Percentiles rank a stretch among this genome's conserved stretches.
These are phyloP conservation scores for Coleophora flavipennella DNA, from an alignment of 2,888 invertebrate species.

Conservation along the genomic window DNA sequence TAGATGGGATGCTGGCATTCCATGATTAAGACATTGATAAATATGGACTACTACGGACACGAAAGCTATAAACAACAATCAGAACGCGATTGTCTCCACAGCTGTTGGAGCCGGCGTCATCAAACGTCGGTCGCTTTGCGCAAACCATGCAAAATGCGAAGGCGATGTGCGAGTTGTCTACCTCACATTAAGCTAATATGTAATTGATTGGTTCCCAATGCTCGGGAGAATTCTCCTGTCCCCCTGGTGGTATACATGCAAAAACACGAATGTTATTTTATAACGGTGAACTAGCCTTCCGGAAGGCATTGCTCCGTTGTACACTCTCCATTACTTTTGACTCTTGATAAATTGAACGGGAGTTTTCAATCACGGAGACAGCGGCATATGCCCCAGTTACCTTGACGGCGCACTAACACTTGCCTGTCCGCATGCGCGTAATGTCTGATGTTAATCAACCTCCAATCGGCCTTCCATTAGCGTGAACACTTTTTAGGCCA, in stretches of 20 bases:
- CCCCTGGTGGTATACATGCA: conserved; percentile 57
- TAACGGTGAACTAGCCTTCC: conserved; percentile 51
- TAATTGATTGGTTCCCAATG: conserved; percentile 65
- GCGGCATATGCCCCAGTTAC: conserved; percentile 28
- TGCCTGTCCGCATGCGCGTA: conserved; percentile 16
- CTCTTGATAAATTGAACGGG: conserved; percentile 36
- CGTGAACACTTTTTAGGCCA: conserved; percentile 4
- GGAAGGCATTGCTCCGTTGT: conserved; percentile 30
- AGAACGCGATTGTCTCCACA: conserved; percentile 38
- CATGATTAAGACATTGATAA: conserved; percentile 16
- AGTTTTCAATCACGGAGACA: conserved; percentile 31
- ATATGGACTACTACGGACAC: conserved; percentile 11
- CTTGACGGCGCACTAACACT: conserved; percentile 20
- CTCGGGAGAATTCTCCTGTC: conserved; percentile 52
- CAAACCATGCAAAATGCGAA: conserved; percentile 47
- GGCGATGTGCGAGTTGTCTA: conserved; percentile 45
- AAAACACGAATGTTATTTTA: conserved; percentile 66
- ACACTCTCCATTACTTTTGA: conserved; percentile 24
- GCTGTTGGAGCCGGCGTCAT: conserved; percentile 39
- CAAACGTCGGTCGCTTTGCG: conserved; percentile 28
- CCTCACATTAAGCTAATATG: conserved; percentile 68
- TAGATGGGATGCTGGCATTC: conserved; percentile 13
- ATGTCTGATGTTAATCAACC: conserved; percentile 32
- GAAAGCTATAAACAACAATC: conserved; percentile 36
- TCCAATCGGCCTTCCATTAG: conserved; percentile 26